These are phyloP conservation scores for Drosophila murphyi DNA, from an alignment of 1,140 invertebrate genomes.

Conservation along the genomic window DNA sequence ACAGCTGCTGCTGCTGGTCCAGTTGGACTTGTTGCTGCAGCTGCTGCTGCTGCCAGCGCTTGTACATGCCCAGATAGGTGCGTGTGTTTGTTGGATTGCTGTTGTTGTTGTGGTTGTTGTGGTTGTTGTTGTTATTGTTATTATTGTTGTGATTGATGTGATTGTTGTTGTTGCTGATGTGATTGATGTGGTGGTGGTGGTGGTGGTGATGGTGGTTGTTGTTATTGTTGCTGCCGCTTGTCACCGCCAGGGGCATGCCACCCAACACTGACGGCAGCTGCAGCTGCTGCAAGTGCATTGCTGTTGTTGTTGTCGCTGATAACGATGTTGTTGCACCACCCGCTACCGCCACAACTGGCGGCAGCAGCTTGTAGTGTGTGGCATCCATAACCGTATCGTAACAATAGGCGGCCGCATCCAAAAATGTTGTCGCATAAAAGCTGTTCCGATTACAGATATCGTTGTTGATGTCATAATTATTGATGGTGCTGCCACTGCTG, in stretches of 20 bases:
- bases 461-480: slow-evolving; percentile 26
- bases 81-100: slow-evolving; percentile 37
- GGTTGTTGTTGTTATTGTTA: slow-evolving; percentile 7
- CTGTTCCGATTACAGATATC: slow-evolving; percentile 44
- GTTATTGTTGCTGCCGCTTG: slow-evolving; percentile 40
- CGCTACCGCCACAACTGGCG: slow-evolving; percentile 27
- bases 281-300: slow-evolving; percentile 4
- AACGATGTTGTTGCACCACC: slow-evolving; percentile 12
- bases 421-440: slow-evolving; percentile 50
- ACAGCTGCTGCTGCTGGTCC: slow-evolving; percentile 69
- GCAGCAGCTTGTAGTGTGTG: slow-evolving; percentile 37
- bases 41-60: slow-evolving; percentile 75
- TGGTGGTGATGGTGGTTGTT: slow-evolving; percentile 10
- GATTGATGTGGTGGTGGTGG: slow-evolving; percentile 13
- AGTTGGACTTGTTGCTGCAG: slow-evolving; percentile 69
- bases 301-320: slow-evolving; percentile 10
- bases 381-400: slow-evolving; percentile 68
- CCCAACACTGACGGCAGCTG: slow-evolving; percentile 20
- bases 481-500: slow-evolving; percentile 33
- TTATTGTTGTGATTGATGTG: slow-evolving; percentile 17
- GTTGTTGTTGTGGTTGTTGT: slow-evolving; percentile 4
- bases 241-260: slow-evolving; percentile 1
- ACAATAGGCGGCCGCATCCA: slow-evolving; percentile 68
- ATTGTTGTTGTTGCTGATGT: slow-evolving; percentile 26
- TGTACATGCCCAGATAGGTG: slow-evolving; percentile 73